Evolutionary conservation across 1,140 invertebrate genomes (phyloP).

Genomic region (Leptinotarsa lineolata): DNA sequence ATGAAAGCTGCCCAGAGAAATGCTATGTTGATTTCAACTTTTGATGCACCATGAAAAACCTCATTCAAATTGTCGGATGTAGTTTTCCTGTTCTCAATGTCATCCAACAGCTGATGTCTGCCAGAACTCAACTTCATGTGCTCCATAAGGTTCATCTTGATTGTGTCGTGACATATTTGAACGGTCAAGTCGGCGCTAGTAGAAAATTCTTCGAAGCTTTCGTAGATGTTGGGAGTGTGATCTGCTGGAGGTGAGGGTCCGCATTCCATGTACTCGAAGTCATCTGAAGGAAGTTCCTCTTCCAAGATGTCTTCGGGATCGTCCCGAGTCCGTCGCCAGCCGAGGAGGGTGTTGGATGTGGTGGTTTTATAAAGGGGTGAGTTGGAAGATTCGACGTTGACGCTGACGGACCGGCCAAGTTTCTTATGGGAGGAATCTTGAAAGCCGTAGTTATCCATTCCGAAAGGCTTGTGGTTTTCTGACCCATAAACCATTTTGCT

Average conservation of each 20-base stretch:
- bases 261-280: slow-evolving; percentile 73
- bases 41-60: slow-evolving; percentile 61
- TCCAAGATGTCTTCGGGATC: slow-evolving; percentile 66
- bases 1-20: slow-evolving; percentile 73
- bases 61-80: slow-evolving; percentile 61
- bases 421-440: slow-evolving; percentile 51
- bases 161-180: slow-evolving; percentile 73
- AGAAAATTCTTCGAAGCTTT: slow-evolving; percentile 72
- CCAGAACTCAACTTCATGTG: slow-evolving; percentile 71
- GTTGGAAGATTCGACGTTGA: slow-evolving; percentile 51
- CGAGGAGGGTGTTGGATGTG: slow-evolving; percentile 38
- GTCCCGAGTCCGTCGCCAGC: slow-evolving; percentile 54
- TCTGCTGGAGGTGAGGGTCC: slow-evolving; percentile 73
- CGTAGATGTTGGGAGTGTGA: slow-evolving; percentile 74
- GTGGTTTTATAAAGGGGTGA: slow-evolving; percentile 52
- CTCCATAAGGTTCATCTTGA: slow-evolving; percentile 71
- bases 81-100: slow-evolving; percentile 69
- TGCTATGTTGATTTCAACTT: slow-evolving; percentile 69
- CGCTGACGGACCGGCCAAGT: slow-evolving; percentile 54
- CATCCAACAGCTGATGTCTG: slow-evolving; percentile 68
- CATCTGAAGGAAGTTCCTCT: slow-evolving; percentile 66
- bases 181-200: slow-evolving; percentile 67
- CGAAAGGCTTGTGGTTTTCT: slow-evolving; percentile 43
- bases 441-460: slow-evolving; percentile 58
- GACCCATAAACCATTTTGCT: slow-evolving; percentile 51